These are phyloP conservation scores for Nematopogon swammerdamellus DNA, from an alignment of 2,888 invertebrate genomes.

Conservation along the genomic window DNA sequence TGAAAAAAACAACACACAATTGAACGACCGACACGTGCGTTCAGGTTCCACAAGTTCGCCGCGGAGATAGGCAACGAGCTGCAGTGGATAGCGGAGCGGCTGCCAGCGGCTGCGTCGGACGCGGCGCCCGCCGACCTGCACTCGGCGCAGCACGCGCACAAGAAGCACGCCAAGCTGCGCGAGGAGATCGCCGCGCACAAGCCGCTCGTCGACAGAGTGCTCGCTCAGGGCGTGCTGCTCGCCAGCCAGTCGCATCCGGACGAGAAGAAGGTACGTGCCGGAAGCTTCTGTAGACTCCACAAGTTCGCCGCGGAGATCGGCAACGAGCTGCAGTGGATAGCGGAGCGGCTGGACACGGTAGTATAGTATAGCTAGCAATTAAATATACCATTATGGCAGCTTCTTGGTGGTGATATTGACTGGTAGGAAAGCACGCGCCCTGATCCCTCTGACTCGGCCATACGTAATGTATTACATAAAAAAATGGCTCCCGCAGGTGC, in stretches of 20 bases:
- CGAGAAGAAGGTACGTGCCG: constrained; percentile 59
- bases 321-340: constrained; percentile 93
- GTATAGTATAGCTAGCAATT: too few relatives aligned
- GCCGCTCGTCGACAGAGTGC: constrained; percentile 78
- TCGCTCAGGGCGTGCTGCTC: constrained; percentile 74
- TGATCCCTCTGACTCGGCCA: too few relatives aligned
- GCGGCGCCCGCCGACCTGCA: constrained; percentile 81
- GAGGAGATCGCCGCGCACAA: constrained; percentile 86
- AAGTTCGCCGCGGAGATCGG: constrained; percentile 93
- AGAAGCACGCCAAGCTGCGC: constrained; percentile 92
- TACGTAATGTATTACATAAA: too few relatives aligned
- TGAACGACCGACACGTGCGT: not conserved
- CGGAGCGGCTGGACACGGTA: constrained; percentile 83
- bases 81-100: constrained; percentile 92
- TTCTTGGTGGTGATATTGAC: too few relatives aligned
- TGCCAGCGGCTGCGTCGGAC: constrained; percentile 74
- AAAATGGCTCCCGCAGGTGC: too few relatives aligned
- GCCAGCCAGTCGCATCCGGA: constrained; percentile 79
- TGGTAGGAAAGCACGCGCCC: too few relatives aligned
- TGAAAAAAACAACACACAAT: too few relatives aligned
- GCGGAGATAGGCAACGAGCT: constrained; percentile 91
- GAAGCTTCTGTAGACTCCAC: constrained; percentile 60
- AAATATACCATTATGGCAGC: too few relatives aligned
- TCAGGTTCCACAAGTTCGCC: constrained; percentile 77
- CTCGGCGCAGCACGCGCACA: constrained; percentile 89